phyloP scores from a whole-genome alignment of 2,888 invertebrate genomes.

The Hetaerina titia region DNA sequence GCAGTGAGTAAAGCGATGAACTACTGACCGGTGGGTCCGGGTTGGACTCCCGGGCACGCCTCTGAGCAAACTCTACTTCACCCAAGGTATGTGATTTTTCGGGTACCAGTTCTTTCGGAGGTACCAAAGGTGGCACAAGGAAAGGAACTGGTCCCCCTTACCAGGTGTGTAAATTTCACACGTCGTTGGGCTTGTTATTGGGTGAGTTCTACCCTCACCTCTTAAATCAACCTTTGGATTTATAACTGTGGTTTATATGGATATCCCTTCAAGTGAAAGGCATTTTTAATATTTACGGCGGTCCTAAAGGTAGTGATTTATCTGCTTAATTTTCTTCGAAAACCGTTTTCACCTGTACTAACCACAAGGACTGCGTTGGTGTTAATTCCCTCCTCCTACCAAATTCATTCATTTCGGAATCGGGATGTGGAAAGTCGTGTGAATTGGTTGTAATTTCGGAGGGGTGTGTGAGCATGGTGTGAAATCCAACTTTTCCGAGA shows the following conservation, averaged over 20 bases:
- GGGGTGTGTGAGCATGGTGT: neutral
- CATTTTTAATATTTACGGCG: neutral
- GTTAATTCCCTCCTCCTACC: neutral
- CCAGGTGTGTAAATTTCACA: too few species aligned
- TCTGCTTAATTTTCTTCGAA: neutral
- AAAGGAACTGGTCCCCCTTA: too few species aligned
- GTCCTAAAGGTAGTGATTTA: neutral
- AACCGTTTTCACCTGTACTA: neutral
- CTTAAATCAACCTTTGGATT: too few species aligned
- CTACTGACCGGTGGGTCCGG: too few species aligned
- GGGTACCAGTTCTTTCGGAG: too few species aligned
- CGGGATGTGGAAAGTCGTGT: neutral
- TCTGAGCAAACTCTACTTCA: too few species aligned
- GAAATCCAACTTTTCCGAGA: neutral
- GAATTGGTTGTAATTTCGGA: neutral
- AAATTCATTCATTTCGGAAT: neutral
- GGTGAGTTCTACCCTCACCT: too few species aligned
- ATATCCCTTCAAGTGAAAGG: neutral
- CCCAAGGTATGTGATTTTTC: too few species aligned
- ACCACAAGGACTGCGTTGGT: neutral
- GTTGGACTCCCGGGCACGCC: too few species aligned
- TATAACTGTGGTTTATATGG: neutral
- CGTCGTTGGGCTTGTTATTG: too few species aligned
- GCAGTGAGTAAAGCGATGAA: too few species aligned
- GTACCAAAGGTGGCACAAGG: too few species aligned